Base-by-base conservation (phyloP, 2,888 invertebrate species). In the Tinea semifulvella region DNA sequence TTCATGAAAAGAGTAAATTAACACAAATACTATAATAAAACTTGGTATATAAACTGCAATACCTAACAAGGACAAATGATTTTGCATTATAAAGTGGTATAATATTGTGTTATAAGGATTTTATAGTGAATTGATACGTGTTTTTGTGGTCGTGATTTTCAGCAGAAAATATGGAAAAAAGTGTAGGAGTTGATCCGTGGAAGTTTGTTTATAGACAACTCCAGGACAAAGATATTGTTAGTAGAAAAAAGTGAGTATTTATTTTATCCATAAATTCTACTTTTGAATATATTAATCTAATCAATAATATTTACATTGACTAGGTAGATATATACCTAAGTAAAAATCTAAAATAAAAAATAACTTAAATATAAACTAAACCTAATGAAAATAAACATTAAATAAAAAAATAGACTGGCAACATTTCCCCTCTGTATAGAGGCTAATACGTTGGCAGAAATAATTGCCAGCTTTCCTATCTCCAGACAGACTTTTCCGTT, bases 221-320 rank as follows among this genome's bases (percentile, higher is more conserved):
- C 19, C 73, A 77, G 50, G 71, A 79, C 36, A 65, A 63, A 46
- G 70, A 76, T 49, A 65, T 79, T 48, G 60, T 79, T 19, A 68
- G 67, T 50, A 61, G 58, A 45, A 65, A 53, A 57, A 70, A 70
- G 79, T 79, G 57, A 70, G 79, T 26, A 39, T 17, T 14, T 35
- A 5, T 26, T 26, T 3, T n/a, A 26, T n/a, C n/a, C n/a, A n/a
- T n/a, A n/a, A n/a, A n/a, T n/a, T n/a, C n/a, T n/a, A n/a, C n/a
- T n/a, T n/a, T n/a, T n/a, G n/a, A n/a, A n/a, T n/a, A n/a, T n/a
- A n/a, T n/a, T n/a, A n/a, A n/a, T n/a, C n/a, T n/a, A n/a, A n/a
- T n/a, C n/a, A n/a, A n/a, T n/a, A n/a, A n/a, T n/a, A n/a, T n/a
- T n/a, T n/a, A n/a, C n/a, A n/a, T n/a, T n/a, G n/a, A n/a, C n/a